Evolutionary conservation across 64 coral and sea anemone genomes (phyloP), one percentile per base, ranked within the genome.

Genomic region (Stichodactyla mertensii): DNA sequence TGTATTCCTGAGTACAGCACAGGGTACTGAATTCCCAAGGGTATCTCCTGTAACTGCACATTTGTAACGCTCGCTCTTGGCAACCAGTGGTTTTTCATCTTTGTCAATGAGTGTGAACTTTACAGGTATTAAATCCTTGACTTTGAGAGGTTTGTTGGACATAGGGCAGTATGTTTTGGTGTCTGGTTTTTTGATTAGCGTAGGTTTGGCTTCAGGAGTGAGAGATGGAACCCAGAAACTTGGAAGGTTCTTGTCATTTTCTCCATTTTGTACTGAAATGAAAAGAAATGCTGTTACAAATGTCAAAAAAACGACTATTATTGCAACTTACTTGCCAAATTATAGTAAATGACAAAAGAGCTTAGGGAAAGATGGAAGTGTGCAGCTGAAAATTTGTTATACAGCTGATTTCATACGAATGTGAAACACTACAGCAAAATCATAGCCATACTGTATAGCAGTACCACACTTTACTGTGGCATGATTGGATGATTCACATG

Each of bases 161-260:
- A 99, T 95, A 52, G 97, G 97, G 69, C 97, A 99, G 20, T 92
- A 95, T 6, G 97, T 99, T 77, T 99, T 99, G 19, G 90, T 83
- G 86, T 95, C 97, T 60, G 97, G 97, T 86, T 95, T 95, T 66
- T 94, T 95, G 19, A 92, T 54, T 7, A 86, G 90, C 7, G 90
- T 94, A 51, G 97, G 97, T 64, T 87, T 87, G 74, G 97, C 97
- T 84, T 95, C 74, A 55, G 97, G 97, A 84, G 97, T 99, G 0
- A 99, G 86, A 0, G 97, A 99, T 36, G 97, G 97, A 52, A 99
- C 86, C 97, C 97, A 99, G 83, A 99, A 99, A 83, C 97, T 99
- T 28, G 93, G 90, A 53, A 99, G 97, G 54, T 86, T 92, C 89
- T 91, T 95, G 18, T 71, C 83, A 58, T 61, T 83, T 87, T 22